Conservation (phyloP, 2,888 invertebrate species). For the Taphrorychus bicolor region DNA sequence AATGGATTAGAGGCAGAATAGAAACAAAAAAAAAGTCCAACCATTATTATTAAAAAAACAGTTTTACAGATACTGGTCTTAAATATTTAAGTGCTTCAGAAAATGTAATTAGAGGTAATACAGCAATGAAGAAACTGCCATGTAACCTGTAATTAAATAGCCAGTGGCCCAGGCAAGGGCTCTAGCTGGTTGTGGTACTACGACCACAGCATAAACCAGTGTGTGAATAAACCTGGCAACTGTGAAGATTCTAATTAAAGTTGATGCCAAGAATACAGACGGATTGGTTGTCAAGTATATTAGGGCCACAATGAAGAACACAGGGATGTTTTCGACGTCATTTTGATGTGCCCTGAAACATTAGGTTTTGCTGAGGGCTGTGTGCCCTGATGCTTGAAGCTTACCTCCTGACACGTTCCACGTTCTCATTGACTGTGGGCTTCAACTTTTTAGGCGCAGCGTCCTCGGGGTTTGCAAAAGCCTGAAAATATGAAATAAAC, state of each 20-base stretch:
- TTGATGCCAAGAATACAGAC: conserved; percentile 59
- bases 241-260: conserved; percentile 45
- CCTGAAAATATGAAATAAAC: conserved; percentile 50
- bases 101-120: conserved; percentile 10
- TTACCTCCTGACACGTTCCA: conserved; percentile 61
- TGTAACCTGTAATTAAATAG: conserved; percentile 50
- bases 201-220: conserved; percentile 50
- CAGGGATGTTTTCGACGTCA: conserved; percentile 73
- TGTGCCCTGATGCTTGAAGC: neutral
- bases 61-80: neutral
- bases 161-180: conserved; percentile 47
- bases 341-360: conserved; percentile 69
- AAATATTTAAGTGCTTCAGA: no score
- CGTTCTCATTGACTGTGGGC: conserved; percentile 56
- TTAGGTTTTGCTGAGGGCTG: neutral
- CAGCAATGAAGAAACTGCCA: conserved; percentile 45
- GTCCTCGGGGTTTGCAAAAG: conserved; percentile 64
- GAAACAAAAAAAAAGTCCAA: no score
- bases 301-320: conserved; percentile 67
- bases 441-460: conserved; percentile 49
- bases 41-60: no score
- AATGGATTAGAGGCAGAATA: no score
- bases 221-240: conserved; percentile 49
- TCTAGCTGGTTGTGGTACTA: conserved; percentile 52
- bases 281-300: conserved; percentile 68